phyloP scores from a whole-genome alignment of 1,140 invertebrate species.

The Scaptomyza graminum region DNA sequence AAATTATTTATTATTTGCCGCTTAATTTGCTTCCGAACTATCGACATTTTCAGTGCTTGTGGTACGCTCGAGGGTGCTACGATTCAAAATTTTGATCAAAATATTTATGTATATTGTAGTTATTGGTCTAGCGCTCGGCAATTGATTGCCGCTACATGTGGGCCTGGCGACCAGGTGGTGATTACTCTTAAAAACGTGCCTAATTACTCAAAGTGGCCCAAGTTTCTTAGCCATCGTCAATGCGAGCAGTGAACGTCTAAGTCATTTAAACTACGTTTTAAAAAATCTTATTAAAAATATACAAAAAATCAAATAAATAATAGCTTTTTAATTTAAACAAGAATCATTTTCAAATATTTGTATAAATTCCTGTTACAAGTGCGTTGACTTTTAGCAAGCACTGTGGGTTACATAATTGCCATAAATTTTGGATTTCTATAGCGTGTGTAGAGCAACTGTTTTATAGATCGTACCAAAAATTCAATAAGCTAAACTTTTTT shows the following conservation, averaged over 20 bases:
- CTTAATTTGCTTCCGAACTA: conserved; percentile 78
- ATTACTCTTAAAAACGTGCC: conserved; percentile 74
- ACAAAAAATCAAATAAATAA: not conserved
- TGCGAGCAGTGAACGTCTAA: not conserved
- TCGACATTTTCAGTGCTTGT: conserved; percentile 50
- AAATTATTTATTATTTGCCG: conserved; percentile 80
- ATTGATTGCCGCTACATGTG: conserved; percentile 41
- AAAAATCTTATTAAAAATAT: too few relatives aligned
- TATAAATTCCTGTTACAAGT: too few relatives aligned
- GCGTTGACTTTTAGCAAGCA: conserved; percentile 40
- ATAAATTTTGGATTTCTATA: conserved; percentile 43
- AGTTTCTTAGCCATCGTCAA: conserved; percentile 20
- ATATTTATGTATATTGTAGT: not conserved
- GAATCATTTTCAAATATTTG: not conserved
- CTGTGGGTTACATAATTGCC: conserved; percentile 35
- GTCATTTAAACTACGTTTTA: not conserved
- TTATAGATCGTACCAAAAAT: conserved; percentile 66
- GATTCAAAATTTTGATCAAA: conserved; percentile 4
- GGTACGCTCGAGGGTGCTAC: conserved; percentile 31
- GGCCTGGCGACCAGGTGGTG: conserved; percentile 69
- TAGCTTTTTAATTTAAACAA: not conserved
- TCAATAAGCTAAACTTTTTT: conserved; percentile 72
- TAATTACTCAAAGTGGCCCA: conserved; percentile 62
- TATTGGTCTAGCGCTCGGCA: conserved; percentile 20
- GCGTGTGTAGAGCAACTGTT: conserved; percentile 34